A percentile compares a stretch with the other conserved stretches of the same genome.
These are phyloP conservation scores for Panopea generosa DNA, from an alignment of 2,888 invertebrate genomes.

Conservation along the genomic window DNA sequence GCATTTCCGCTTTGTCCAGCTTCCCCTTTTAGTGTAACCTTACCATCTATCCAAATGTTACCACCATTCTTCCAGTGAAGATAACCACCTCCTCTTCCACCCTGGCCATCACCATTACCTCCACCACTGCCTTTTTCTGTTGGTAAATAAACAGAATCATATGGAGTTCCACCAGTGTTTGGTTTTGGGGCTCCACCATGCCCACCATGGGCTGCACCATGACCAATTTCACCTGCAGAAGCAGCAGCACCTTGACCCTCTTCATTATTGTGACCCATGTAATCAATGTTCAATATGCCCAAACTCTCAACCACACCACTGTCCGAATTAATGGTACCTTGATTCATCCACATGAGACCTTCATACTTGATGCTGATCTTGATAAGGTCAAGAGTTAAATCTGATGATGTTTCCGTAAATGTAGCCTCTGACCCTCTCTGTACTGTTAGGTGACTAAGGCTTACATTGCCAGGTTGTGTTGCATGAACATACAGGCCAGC, in stretches of 20 bases:
- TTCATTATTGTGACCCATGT: conserved; percentile 62
- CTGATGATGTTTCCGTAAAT: conserved; percentile 58
- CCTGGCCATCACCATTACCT: conserved; percentile 69
- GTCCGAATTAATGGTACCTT: conserved; percentile 67
- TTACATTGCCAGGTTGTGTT: conserved; percentile 72
- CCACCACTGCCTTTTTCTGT: conserved; percentile 72
- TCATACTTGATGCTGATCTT: conserved; percentile 71
- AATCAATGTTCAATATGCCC: conserved; percentile 67
- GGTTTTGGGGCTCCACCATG: conserved; percentile 74
- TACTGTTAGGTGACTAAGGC: conserved; percentile 66
- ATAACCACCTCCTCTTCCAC: conserved; percentile 76
- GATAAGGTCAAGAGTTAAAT: conserved; percentile 63
- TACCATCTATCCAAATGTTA: conserved; percentile 71
- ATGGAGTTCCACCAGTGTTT: conserved; percentile 68
- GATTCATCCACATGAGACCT: conserved; percentile 69
- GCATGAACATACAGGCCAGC: conserved; percentile 63
- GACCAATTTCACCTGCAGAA: conserved; percentile 53
- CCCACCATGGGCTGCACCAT: conserved; percentile 76
- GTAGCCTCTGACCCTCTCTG: conserved; percentile 70
- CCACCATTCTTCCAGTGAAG: conserved; percentile 72
- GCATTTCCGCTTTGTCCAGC: conserved; percentile 62
- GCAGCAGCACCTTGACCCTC: conserved; percentile 66
- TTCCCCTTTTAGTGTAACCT: conserved; percentile 67
- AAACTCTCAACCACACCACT: conserved; percentile 71
- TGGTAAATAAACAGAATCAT: conserved; percentile 74